These are phyloP conservation scores for Coendou prehensilis DNA, from an alignment of 2,797 vertebrate species.

Conservation along the genomic window DNA sequence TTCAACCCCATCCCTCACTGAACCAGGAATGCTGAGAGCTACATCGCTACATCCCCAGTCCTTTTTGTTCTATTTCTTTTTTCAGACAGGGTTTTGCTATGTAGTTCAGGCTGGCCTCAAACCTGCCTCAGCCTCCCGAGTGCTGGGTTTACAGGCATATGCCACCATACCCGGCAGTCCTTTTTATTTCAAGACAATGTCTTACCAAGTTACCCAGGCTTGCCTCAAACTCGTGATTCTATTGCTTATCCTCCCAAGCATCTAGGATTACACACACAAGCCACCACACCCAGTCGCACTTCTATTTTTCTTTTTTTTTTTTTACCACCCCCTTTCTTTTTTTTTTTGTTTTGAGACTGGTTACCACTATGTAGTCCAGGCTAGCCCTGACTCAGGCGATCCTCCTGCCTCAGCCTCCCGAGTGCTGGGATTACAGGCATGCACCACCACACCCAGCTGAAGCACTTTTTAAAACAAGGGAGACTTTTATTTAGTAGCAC, in stretches of 20 bases:
- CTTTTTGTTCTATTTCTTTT: background rate
- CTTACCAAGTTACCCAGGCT: background rate
- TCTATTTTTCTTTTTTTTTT: background rate
- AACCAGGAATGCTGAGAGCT: background rate
- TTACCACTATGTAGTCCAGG: background rate
- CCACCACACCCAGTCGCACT: background rate
- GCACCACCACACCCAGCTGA: background rate
- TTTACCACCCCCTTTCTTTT: background rate
- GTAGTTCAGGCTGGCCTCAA: no score
- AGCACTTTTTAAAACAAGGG: conserved; percentile 5
- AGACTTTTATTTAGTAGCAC: background rate
- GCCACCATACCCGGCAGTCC: no score
- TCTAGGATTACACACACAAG: background rate
- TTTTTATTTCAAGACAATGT: background rate
- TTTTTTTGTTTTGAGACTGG: background rate
- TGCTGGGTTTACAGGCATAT: no score
- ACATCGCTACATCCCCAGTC: background rate
- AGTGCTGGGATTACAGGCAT: background rate
- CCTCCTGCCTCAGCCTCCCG: background rate
- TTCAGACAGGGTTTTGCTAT: no score
- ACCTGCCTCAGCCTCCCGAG: no score
- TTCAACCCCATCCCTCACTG: background rate
- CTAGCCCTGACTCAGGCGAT: background rate
- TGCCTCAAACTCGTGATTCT: background rate
- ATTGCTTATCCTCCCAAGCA: background rate